Base-by-base conservation (phyloP, 2,888 invertebrate genomes). In the Cephus pulcher region DNA sequence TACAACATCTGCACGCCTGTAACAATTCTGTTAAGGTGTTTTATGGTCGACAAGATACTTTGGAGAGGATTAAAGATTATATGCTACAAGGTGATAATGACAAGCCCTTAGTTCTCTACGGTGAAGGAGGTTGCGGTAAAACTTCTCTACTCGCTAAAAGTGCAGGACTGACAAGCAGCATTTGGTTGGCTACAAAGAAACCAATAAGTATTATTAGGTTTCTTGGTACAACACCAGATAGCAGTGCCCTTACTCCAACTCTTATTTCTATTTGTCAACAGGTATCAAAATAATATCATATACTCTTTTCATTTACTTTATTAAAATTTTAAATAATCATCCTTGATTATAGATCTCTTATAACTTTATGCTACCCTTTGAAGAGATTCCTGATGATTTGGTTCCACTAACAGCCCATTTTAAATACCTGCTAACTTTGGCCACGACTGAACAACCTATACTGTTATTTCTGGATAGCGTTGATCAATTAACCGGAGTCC, bases 111-210 rank as follows among this genome's bases (percentile, higher is more conserved):
- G 97, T 98, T 33, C 92, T 99, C 78, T 97, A 97, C 90, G 99
- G 99, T 68, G 98, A 98, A 92, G 97, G 98, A 88, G 99, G 99
- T 71, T 99, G 99, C 89, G 99, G 99, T 0, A 99, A 99, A 92
- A 99, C 99, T 0, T 99, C 99, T 32, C 93, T 99, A 0, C 93
- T 99, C 79, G 96, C 99, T 0, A 98, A 98, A 92, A 96, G 97
- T 80, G 98, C 98, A 0, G 96, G 97, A 34, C 94, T 96, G 91
- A 96, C 96, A 0, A 93, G 95, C 12, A 94, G 93, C 69, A 94
- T 93, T 75, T 97, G 96, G 96, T 95, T 96, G 81, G 93, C 93
- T 33, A 95, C 94, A 0, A 95, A 94, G 1, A 95, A 95, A 76
- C 98, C 98, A 0, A 95, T 98, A 33, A 96, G 97, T 90, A 94